Percentiles rank a stretch among this genome's conserved stretches.
Evolutionary conservation across 2,113 vertebrate genomes (phyloP).

Genomic region (Malurus elegans): DNA sequence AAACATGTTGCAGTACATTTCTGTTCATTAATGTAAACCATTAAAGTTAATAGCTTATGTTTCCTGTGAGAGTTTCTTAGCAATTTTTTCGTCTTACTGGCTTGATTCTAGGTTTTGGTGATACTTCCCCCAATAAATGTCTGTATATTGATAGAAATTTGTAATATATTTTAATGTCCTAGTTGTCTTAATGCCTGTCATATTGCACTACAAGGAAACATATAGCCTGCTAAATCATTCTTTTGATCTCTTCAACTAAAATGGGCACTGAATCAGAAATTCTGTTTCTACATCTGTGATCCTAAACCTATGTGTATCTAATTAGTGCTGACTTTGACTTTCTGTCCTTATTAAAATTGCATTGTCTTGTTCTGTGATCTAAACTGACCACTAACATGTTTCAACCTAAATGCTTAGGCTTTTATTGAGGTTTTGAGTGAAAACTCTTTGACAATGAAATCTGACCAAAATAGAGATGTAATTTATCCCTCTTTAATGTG

Average conservation of each 20-base stretch:
- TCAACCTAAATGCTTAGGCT: neutral
- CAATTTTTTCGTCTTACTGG: neutral
- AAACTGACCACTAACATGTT: neutral
- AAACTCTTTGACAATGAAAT: neutral
- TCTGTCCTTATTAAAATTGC: neutral
- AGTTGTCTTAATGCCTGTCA: neutral
- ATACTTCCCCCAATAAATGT: neutral
- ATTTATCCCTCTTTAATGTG: neutral
- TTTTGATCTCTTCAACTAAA: neutral
- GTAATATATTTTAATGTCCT: neutral
- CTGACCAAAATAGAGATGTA: neutral
- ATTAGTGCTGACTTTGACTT: neutral
- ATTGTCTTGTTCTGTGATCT: accelerated
- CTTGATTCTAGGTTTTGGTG: neutral
- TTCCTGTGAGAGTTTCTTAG: neutral
- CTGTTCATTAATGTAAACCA: neutral
- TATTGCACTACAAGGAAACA: neutral
- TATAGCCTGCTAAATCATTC: neutral
- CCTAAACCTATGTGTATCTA: neutral
- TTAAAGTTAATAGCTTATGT: neutral
- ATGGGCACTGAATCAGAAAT: neutral
- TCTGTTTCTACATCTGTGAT: neutral
- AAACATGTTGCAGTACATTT: neutral
- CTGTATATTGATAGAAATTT: neutral
- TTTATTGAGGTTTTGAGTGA: neutral